phyloP scores from a whole-genome alignment of 2,113 vertebrate species.

The Amazona vittata region DNA sequence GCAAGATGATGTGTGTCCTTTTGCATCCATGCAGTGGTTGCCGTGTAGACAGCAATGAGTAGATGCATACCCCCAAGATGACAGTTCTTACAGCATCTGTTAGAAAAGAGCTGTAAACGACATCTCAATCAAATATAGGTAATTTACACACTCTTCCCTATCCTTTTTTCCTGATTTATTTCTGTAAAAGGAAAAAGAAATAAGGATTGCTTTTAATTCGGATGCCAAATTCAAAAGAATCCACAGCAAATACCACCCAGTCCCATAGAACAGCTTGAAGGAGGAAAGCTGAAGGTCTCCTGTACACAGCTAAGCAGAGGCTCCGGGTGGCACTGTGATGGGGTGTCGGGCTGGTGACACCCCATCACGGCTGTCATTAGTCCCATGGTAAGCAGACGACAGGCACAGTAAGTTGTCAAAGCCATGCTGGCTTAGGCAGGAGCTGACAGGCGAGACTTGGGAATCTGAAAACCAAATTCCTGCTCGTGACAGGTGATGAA shows the following conservation, averaged over 20 bases:
- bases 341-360: background rate
- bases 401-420: background rate
- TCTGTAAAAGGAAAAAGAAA: background rate
- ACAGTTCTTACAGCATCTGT: background rate
- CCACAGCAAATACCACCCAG: background rate
- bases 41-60: rapidly evolving
- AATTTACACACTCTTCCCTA: background rate
- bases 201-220: background rate
- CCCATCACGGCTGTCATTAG: background rate
- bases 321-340: background rate
- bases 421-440: background rate
- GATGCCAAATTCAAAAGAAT: background rate
- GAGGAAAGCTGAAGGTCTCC: background rate
- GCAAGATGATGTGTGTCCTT: background rate
- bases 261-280: background rate
- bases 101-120: background rate
- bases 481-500: background rate
- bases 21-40: background rate
- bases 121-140: background rate
- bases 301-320: background rate
- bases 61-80: background rate
- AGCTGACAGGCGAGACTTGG: background rate
- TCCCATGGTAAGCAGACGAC: background rate
- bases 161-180: background rate
- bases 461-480: background rate